These are phyloP conservation scores for Spondyliosoma cantharus DNA, from an alignment of 2,797 vertebrate genomes.

Conservation along the genomic window DNA sequence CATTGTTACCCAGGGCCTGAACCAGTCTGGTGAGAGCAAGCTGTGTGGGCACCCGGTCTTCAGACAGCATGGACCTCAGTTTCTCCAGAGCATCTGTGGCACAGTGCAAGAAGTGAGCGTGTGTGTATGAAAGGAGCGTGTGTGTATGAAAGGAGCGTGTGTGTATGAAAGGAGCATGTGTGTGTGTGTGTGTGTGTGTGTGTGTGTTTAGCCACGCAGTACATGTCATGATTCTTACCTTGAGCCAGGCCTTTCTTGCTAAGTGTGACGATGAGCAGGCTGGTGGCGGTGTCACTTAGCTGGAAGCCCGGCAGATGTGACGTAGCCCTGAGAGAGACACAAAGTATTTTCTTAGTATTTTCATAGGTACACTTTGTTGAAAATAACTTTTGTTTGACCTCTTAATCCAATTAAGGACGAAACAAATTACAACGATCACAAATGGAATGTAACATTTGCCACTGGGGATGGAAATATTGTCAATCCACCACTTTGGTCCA, in stretches of 20 bases:
- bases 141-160: neutral
- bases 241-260: slow-evolving; percentile 55
- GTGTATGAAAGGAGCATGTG: neutral
- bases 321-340: slow-evolving; percentile 56
- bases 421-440: neutral
- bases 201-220: neutral
- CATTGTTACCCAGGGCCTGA: slow-evolving; percentile 82
- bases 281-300: slow-evolving; percentile 49
- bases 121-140: neutral
- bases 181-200: neutral
- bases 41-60: slow-evolving; percentile 74
- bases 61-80: slow-evolving; percentile 82
- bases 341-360: neutral
- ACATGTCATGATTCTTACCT: slow-evolving; percentile 45
- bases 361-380: neutral
- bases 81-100: slow-evolving; percentile 84
- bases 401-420: neutral
- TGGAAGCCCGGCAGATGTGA: slow-evolving; percentile 45
- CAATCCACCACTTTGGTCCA: no score
- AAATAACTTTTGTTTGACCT: neutral
- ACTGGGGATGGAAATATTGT: no score
- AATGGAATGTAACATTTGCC: no score
- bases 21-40: slow-evolving; percentile 81
- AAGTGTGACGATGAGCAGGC: slow-evolving; percentile 65
- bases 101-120: neutral